phyloP scores from a whole-genome alignment of 1,140 invertebrate species.

The Hylyphantes graminicola region DNA sequence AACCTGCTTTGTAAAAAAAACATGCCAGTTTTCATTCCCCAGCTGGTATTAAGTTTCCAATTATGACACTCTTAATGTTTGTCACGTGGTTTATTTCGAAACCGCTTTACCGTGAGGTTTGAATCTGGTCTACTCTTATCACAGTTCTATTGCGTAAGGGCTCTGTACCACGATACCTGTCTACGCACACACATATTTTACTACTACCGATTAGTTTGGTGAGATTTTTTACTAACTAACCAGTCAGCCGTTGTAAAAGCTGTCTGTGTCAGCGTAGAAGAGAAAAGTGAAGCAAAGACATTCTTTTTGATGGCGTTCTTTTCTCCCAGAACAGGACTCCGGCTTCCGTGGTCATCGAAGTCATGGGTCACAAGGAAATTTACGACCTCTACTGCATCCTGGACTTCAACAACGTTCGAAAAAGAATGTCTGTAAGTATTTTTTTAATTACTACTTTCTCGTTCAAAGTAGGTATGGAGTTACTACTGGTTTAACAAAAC shows the following conservation, averaged over 20 bases:
- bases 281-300: neutral
- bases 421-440: constrained; percentile 90
- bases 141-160: no score
- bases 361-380: constrained; percentile 84
- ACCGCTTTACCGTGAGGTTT: no score
- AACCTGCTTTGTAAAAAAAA: no score
- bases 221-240: no score
- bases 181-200: no score
- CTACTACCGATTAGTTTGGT: no score
- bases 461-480: neutral
- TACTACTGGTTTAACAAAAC: neutral
- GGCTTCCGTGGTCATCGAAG: constrained; percentile 89
- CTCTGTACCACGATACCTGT: no score
- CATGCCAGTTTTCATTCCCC: no score
- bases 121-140: no score
- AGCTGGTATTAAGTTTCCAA: no score
- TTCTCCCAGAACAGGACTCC: constrained; percentile 76
- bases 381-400: constrained; percentile 97
- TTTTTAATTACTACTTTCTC: neutral
- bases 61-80: no score
- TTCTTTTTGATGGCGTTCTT: neutral
- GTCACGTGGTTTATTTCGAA: no score
- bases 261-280: neutral
- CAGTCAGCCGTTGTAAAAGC: neutral
- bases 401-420: constrained; percentile 98